Evolutionary conservation across 1,140 invertebrate genomes (phyloP).

Genomic region (Ceratosolen solmsi): DNA sequence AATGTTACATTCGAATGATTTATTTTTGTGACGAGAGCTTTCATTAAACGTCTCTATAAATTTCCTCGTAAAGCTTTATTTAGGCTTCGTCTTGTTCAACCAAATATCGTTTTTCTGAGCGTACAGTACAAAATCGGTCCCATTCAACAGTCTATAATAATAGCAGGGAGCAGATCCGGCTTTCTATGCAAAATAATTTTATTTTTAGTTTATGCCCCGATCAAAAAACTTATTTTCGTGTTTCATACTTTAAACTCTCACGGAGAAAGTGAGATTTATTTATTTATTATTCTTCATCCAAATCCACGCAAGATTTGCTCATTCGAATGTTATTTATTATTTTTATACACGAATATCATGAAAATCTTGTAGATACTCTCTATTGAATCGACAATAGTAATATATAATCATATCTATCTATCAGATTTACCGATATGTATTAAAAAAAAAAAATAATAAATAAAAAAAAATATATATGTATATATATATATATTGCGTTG

Average conservation of each 20-base stretch:
- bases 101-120: not conserved
- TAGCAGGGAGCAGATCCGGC: constrained; percentile 4
- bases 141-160: constrained; percentile 32
- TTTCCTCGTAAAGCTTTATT: too few species aligned
- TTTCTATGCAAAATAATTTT: constrained; percentile 21
- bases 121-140: constrained; percentile 40
- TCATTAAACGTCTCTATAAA: too few species aligned
- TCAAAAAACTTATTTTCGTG: not conserved
- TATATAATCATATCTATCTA: constrained; percentile 13
- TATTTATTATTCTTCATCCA: not conserved
- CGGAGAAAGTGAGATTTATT: not conserved
- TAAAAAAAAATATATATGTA: too few species aligned
- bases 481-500: not conserved
- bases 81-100: not conserved
- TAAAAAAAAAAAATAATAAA: too few species aligned
- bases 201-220: not conserved
- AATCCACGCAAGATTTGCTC: not conserved
- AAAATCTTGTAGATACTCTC: not conserved
- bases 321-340: not conserved
- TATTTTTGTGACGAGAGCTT: not conserved
- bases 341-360: not conserved
- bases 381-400: not conserved
- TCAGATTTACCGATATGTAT: constrained; percentile 38
- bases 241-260: not conserved
- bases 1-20: too few species aligned